These are phyloP conservation scores for Craterocephalus amniculus DNA, from an alignment of 2,797 vertebrate genomes.

Conservation along the genomic window DNA sequence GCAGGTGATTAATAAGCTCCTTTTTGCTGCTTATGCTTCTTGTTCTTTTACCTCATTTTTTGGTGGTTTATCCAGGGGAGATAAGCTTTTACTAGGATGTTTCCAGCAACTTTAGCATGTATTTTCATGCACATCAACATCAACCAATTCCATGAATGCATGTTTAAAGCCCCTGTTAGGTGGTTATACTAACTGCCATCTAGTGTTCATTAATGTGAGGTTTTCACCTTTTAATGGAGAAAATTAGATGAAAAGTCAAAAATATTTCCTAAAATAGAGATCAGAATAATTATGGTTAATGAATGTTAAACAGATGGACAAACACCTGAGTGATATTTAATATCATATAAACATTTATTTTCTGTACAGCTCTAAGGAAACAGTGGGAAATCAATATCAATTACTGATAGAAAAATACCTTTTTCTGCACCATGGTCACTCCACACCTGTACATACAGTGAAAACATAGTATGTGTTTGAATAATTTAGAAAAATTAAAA, in stretches of 20 bases:
- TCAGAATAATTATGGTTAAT: neutral
- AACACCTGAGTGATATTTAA: slow-evolving; percentile 20
- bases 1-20: slow-evolving; percentile 61
- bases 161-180: slow-evolving; percentile 38
- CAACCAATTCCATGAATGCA: slow-evolving; percentile 28
- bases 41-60: slow-evolving; percentile 14
- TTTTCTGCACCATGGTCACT: slow-evolving; percentile 67
- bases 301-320: slow-evolving; percentile 3
- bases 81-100: slow-evolving; percentile 15
- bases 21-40: slow-evolving; percentile 50
- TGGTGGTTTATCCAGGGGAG: slow-evolving; percentile 25
- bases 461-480: slow-evolving; percentile 39
- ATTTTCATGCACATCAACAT: slow-evolving; percentile 34
- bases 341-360: slow-evolving; percentile 78
- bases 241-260: neutral
- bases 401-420: slow-evolving; percentile 79
- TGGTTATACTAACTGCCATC: slow-evolving; percentile 48
- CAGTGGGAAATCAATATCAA: slow-evolving; percentile 49
- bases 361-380: slow-evolving; percentile 61
- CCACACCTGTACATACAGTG: slow-evolving; percentile 48
- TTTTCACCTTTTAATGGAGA: slow-evolving; percentile 8
- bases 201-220: slow-evolving; percentile 47
- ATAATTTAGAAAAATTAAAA: slow-evolving; percentile 29
- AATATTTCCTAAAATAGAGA: neutral
- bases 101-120: slow-evolving; percentile 7